Evolutionary conservation across 2,797 vertebrate species (phyloP).

Genomic region (Danio jaintianensis): DNA sequence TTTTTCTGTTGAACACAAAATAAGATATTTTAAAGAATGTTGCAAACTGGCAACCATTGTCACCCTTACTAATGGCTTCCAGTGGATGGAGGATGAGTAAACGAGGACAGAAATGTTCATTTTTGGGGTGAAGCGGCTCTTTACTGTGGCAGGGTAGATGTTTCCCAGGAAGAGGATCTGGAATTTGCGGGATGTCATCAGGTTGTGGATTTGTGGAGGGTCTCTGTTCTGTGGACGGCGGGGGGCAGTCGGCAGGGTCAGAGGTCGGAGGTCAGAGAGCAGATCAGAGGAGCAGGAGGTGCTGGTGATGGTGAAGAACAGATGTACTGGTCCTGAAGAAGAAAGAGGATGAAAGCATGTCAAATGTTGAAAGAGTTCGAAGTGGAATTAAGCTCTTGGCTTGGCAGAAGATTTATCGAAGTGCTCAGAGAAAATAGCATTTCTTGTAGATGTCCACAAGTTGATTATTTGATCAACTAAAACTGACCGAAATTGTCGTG

Average conservation of each 20-base stretch:
- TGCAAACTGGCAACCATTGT: too few species aligned
- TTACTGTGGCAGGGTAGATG: background rate
- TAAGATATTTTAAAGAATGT: too few species aligned
- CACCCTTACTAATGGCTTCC: too few species aligned
- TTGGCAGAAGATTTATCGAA: background rate
- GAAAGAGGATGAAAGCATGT: slow-evolving; percentile 48
- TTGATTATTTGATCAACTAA: background rate
- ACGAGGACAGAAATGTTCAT: too few species aligned
- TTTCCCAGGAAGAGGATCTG: slow-evolving; percentile 78
- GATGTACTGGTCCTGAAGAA: slow-evolving; percentile 69
- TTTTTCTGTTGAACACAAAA: too few species aligned
- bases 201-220: slow-evolving; percentile 69
- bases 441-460: background rate
- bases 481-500: background rate
- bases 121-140: too few species aligned
- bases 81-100: too few species aligned
- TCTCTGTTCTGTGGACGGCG: slow-evolving; percentile 60
- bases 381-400: background rate
- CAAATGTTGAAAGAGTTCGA: slow-evolving; percentile 6
- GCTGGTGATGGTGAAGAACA: slow-evolving; percentile 71
- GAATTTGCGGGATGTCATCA: slow-evolving; percentile 73
- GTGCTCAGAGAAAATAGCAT: background rate
- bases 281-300: slow-evolving; percentile 51
- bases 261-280: slow-evolving; percentile 53
- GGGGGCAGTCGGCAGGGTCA: slow-evolving; percentile 60